Percentiles rank a stretch among this genome's conserved stretches.
Evolutionary conservation across 1,140 invertebrate genomes (phyloP).

Genomic region (Phymastichus coffea): DNA sequence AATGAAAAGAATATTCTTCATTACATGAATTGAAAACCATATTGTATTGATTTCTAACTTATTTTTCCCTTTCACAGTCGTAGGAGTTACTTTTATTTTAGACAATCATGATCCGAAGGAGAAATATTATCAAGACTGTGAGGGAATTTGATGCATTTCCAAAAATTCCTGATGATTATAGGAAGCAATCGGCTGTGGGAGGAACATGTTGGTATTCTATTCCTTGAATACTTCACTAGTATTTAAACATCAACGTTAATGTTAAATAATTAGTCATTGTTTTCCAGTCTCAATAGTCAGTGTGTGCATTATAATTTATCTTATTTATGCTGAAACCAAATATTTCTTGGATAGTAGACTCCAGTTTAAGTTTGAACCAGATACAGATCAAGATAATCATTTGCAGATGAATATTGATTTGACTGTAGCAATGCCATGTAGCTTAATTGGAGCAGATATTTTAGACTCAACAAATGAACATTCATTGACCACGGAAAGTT

Average conservation of each 20-base stretch:
- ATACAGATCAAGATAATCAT: conserved; percentile 85
- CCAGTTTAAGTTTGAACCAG: conserved; percentile 85
- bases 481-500: conserved; percentile 76
- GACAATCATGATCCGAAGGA: conserved; percentile 42
- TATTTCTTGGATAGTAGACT: conserved; percentile 83
- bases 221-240: too few relatives aligned
- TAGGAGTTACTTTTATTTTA: neutral
- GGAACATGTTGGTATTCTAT: conserved; percentile 68
- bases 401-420: conserved; percentile 91
- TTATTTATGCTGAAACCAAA: conserved; percentile 80
- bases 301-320: conserved; percentile 78
- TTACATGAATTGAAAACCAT: too few relatives aligned
- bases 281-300: conserved; percentile 57
- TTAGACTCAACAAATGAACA: conserved; percentile 92
- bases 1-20: too few relatives aligned
- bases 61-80: neutral
- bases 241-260: neutral
- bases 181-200: conserved; percentile 62
- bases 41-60: too few relatives aligned
- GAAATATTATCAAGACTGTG: conserved; percentile 56
- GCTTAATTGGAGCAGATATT: conserved; percentile 85
- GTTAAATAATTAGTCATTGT: conserved; percentile 57
- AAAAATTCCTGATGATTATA: conserved; percentile 83
- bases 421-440: conserved; percentile 91
- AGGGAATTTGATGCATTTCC: conserved; percentile 88